Percentiles rank a stretch among this genome's conserved stretches.
phyloP scores from a whole-genome alignment of 2,113 vertebrate genomes.

The Octodon degus region DNA sequence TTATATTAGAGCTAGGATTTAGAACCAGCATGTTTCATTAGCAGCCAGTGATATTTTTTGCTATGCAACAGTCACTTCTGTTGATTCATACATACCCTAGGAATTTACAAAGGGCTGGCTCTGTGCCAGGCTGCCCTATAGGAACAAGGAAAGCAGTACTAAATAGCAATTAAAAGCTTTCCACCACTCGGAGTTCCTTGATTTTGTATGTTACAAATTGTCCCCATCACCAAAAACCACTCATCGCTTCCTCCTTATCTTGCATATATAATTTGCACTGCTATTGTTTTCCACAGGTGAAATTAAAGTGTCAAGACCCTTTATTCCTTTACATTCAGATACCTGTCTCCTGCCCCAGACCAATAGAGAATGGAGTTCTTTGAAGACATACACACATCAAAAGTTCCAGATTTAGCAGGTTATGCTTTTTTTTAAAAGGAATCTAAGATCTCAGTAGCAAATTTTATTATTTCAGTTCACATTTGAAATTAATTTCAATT shows the following conservation, averaged over 20 bases:
- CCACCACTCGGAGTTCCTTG: background rate
- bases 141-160: background rate
- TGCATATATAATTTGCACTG: background rate
- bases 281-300: background rate
- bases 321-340: background rate
- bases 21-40: conserved; percentile 16
- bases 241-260: background rate
- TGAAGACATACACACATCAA: background rate
- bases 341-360: background rate
- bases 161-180: background rate
- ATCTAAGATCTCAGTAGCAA: background rate
- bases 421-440: background rate
- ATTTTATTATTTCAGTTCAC: background rate
- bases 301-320: background rate
- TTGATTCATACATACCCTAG: background rate
- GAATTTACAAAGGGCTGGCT: background rate
- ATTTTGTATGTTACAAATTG: background rate
- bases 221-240: background rate
- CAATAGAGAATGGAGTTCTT: background rate
- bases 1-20: background rate
- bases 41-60: background rate
- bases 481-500: conserved; percentile 47
- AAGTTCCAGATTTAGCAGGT: background rate
- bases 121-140: background rate
- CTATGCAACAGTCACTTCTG: background rate